Evolutionary conservation across 2,797 vertebrate genomes (phyloP).

Genomic region (Eremophila alpestris): DNA sequence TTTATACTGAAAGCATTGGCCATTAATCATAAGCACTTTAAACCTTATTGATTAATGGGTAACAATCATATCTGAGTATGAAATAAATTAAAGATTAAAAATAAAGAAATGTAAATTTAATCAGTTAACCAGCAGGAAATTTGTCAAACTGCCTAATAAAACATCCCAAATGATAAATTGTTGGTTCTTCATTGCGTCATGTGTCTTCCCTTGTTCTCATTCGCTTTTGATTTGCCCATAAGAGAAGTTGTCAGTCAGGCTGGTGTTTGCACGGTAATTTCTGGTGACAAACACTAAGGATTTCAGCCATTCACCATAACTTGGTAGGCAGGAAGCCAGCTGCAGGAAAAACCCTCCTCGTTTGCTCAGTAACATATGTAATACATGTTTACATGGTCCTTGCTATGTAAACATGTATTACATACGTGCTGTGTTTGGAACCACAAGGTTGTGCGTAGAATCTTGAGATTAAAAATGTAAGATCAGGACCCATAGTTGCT

Average conservation of each 20-base stretch:
- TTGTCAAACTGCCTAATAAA: conserved; percentile 25
- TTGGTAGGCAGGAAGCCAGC: neutral
- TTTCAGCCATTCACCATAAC: neutral
- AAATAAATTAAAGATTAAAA: conserved; percentile 54
- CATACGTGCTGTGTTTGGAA: neutral
- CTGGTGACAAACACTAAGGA: neutral
- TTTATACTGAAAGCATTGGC: conserved; percentile 10
- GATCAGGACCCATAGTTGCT: neutral
- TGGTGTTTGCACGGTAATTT: neutral
- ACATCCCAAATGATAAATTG: conserved; percentile 24
- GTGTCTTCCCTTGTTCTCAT: neutral
- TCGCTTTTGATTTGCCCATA: neutral
- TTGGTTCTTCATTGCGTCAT: neutral
- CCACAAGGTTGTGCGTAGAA: neutral
- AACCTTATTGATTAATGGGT: conserved; percentile 30
- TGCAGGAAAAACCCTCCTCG: neutral
- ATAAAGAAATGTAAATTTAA: conserved; percentile 26
- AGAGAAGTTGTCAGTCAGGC: neutral
- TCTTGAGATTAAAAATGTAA: neutral
- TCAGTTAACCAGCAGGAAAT: conserved; percentile 13
- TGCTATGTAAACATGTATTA: neutral
- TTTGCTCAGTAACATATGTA: neutral
- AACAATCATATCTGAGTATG: conserved; percentile 17
- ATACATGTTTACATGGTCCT: neutral
- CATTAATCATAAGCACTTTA: conserved; percentile 26